phyloP scores from a whole-genome alignment of 2,113 vertebrate species.

The Prunella fulvescens region DNA sequence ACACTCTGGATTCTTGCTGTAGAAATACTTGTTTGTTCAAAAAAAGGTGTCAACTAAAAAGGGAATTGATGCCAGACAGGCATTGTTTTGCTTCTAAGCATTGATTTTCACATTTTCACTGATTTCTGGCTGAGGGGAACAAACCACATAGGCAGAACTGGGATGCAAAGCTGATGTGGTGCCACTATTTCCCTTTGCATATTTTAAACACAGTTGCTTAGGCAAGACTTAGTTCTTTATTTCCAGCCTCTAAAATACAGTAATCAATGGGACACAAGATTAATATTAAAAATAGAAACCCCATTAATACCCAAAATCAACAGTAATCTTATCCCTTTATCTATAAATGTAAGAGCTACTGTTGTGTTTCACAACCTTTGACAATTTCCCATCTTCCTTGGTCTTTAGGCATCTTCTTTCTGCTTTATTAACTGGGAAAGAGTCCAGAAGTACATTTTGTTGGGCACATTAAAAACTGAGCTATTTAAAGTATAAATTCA shows the following conservation, averaged over 20 bases:
- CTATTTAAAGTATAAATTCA: constrained; percentile 53
- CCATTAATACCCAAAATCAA: not conserved
- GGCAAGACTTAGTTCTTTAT: not conserved
- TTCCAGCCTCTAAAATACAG: not conserved
- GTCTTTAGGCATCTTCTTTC: not conserved
- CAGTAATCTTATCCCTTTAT: not conserved
- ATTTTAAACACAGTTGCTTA: not conserved
- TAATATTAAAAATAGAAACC: not conserved
- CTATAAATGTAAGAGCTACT: not conserved
- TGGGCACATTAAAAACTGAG: constrained; percentile 29
- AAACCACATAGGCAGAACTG: not conserved
- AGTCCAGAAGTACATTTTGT: not conserved
- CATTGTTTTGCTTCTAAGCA: not conserved
- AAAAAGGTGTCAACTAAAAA: not conserved
- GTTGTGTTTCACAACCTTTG: not conserved
- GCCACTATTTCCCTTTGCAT: not conserved
- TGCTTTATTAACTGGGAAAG: constrained; percentile 6
- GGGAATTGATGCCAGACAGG: not conserved
- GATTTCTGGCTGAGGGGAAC: not conserved
- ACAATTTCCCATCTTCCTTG: not conserved
- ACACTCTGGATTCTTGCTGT: not conserved
- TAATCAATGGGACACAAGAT: not conserved
- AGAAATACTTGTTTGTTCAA: not conserved
- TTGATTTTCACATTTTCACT: not conserved
- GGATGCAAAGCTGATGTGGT: not conserved